Evolutionary conservation across 2,113 vertebrate species (phyloP).

Genomic region (Dryoscopus gambensis): DNA sequence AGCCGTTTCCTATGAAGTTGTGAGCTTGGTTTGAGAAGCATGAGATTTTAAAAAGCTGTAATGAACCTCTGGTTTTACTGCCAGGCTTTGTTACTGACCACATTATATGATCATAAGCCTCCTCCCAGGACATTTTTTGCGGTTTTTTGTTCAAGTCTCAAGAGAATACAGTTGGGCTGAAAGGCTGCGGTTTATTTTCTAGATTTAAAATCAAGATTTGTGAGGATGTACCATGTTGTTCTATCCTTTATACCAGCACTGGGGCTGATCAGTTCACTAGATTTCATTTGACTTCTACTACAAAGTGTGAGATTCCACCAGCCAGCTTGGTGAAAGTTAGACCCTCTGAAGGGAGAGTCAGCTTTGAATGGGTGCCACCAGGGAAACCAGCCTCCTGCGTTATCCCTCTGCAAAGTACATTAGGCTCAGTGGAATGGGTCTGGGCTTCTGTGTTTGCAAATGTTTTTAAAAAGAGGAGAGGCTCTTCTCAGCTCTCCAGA

Average conservation of each 20-base stretch:
- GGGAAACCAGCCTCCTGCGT: background rate
- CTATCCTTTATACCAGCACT: background rate
- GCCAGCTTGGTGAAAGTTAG: background rate
- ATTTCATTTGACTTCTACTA: background rate
- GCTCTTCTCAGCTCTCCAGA: background rate
- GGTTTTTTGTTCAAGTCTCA: background rate
- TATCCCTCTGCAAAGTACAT: background rate
- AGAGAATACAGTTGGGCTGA: background rate
- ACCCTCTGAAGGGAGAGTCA: background rate
- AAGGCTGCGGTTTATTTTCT: background rate
- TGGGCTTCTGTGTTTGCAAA: background rate
- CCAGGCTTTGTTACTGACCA: background rate
- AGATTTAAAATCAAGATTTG: background rate
- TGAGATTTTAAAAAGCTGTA: background rate
- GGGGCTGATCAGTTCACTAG: background rate
- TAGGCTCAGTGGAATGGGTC: background rate
- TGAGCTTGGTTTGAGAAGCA: background rate
- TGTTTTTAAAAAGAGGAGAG: background rate
- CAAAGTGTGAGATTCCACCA: background rate
- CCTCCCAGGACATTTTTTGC: background rate
- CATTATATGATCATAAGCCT: background rate
- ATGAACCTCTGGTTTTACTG: background rate
- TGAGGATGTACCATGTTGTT: background rate
- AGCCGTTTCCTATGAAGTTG: background rate
- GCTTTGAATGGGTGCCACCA: background rate